Evolutionary conservation across 2,888 invertebrate species (phyloP), one percentile per base, ranked within the genome.

Genomic region (Anthophora plumipes): DNA sequence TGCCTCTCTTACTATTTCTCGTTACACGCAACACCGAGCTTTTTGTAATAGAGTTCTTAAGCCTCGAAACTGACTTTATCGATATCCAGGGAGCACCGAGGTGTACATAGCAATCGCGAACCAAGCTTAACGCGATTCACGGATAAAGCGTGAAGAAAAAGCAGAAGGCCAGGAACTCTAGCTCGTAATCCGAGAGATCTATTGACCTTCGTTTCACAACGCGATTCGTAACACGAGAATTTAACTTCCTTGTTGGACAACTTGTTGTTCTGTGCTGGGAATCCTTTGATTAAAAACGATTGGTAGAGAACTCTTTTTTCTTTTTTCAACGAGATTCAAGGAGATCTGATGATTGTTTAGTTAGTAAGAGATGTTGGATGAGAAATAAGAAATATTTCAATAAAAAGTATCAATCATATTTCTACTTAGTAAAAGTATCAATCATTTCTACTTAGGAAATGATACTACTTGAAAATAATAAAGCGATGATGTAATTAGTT

Each of bases 21-120:
- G 39, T 41, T 50, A 50, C 80, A 66, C 54, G 64, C 74, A 78
- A 69, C 66, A 20, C 50, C 57, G 46, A 64, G 50, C 64, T 74
- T 43, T 66, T 61, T 63, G 64, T 66, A 74, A 70, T 55, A 60
- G 46, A 69, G 37, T 55, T 52, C 68, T 66, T 39, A 59, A 68
- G n/a, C 59, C 77, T 41, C 31, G 31, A 48, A 73, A 64, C 61
- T 22, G 69, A 66, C 54, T 78, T 54, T 64, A 74, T 80, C 72
- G 22, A 59, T 55, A 60, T 52, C 60, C 41, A 57, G 48, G 8
- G 11, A 37, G 54, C n/a, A 52, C 4, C 57, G 59, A n/a, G 8
- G 17, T 22, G 48, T 20, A 60, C 63, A 22, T 31, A 41, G 31
- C n/a, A 54, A 71, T 43, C 55, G 37, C 55, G 17, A 67, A 22